Base-by-base conservation (phyloP, 2,888 invertebrate species). In the Callyntrura sp. region DNA sequence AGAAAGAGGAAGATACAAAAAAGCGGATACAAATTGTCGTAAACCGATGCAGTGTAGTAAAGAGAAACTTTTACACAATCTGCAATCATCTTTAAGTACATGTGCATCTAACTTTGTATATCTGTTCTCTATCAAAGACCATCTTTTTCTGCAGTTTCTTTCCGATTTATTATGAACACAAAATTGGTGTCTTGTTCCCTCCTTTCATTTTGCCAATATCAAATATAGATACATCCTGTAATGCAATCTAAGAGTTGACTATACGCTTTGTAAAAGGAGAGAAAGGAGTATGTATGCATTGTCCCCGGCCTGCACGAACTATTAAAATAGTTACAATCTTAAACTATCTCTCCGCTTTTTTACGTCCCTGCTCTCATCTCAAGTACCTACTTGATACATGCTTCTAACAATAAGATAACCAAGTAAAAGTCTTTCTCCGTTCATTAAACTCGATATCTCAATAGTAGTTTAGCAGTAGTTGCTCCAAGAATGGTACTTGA, bases 371-470 rank as follows among this genome's bases (percentile, higher is more conserved):
- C 20, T 79, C 57, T 79, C 79, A 35, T 57, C 79, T 79, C 55
- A 79, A 79, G 51, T 45, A 62, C 45, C 35, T 43, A 57, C 43
- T 79, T 79, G 28, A 51, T 68, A 51, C 48, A 60, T 57, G 45
- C 55, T 60, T 28, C 0, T 0, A 79, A 28, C 55, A 28, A 20
- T 23, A 73, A 57, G 79, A 55, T 79, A 57, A 57, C n/a, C 57
- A 57, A 51, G 73, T 35, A 81, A 79, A 85, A 81, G 73, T 82
- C 90, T 90, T 89, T 90, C 90, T 70, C 82, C 90, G 73, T 85
- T 90, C 90, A 90, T 90, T 90, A 90, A 90, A 90, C 90, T 90
- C 90, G 81, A 90, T 90, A 85, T 90, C 82, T 85, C 85, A 90
- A 85, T 85, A 85, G 90, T 81, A 76, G 84, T 85, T 70, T 62